A percentile compares a stretch with the other conserved stretches of the same genome.
These are phyloP conservation scores for Pararge aegeria DNA, from an alignment of 1,140 invertebrate species.

Conservation along the genomic window DNA sequence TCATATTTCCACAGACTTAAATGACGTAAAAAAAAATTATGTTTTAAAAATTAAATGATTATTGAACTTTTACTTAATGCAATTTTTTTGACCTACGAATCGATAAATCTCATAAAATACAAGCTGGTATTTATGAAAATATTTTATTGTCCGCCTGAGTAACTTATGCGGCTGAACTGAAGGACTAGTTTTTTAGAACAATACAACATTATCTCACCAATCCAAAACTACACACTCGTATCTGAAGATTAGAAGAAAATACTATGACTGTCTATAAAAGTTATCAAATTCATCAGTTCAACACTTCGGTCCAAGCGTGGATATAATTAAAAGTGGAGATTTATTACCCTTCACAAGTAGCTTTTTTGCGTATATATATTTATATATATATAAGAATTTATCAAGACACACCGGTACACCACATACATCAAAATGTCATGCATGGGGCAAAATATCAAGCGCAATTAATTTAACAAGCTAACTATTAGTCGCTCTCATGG, in stretches of 20 bases:
- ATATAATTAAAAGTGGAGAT: not conserved
- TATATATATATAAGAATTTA: not conserved
- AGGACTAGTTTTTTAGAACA: not conserved
- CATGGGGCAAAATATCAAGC: constrained; percentile 33
- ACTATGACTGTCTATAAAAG: not conserved
- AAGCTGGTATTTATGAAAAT: too few relatives aligned
- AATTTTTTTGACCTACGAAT: too few relatives aligned
- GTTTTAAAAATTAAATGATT: too few relatives aligned
- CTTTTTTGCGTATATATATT: too few relatives aligned
- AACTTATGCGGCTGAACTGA: too few relatives aligned
- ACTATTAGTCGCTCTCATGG: constrained; percentile 52
- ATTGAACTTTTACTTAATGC: too few relatives aligned
- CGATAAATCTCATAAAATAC: too few relatives aligned
- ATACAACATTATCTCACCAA: not conserved
- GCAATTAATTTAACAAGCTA: constrained; percentile 59
- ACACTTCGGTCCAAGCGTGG: not conserved
- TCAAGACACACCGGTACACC: not conserved
- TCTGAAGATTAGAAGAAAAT: not conserved
- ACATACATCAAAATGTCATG: constrained; percentile 11
- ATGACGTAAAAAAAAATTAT: too few relatives aligned
- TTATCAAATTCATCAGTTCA: not conserved
- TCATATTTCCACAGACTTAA: too few relatives aligned
- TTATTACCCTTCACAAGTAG: not conserved
- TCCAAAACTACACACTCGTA: not conserved
- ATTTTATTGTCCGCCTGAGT: too few relatives aligned